Conservation (phyloP, 2,797 vertebrate species). For the Hapalemur alaotrensis region DNA sequence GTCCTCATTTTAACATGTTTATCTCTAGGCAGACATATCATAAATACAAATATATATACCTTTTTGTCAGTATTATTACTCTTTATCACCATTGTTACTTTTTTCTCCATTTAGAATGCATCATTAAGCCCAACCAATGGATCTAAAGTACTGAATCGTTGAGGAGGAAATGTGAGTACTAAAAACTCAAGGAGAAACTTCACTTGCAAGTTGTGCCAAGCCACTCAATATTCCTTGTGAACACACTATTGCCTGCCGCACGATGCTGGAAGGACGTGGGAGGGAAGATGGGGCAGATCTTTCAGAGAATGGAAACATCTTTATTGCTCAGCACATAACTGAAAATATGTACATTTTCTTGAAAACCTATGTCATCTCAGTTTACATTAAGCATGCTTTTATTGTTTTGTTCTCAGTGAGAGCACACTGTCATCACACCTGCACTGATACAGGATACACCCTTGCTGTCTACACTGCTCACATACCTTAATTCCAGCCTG, state of each 20-base stretch:
- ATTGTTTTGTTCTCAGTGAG: neutral
- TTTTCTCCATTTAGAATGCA: constrained; percentile 50
- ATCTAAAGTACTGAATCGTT: constrained; percentile 61
- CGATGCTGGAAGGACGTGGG: neutral
- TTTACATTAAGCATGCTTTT: neutral
- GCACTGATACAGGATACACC: neutral
- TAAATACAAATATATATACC: neutral
- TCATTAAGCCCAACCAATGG: constrained; percentile 62
- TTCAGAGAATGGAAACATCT: neutral
- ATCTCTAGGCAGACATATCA: neutral
- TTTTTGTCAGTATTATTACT: neutral
- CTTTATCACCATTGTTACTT: neutral
- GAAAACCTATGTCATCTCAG: neutral
- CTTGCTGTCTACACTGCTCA: neutral
- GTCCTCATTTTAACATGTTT: neutral
- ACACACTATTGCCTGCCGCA: too few relatives aligned
- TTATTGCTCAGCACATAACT: neutral
- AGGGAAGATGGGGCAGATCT: neutral
- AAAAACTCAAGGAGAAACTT: neutral
- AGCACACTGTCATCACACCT: neutral
- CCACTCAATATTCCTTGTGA: neutral
- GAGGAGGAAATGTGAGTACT: constrained; percentile 66
- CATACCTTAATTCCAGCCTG: neutral
- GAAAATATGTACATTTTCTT: neutral
- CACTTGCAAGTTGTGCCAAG: neutral